Percentiles rank a stretch among this genome's conserved stretches.
phyloP scores from a whole-genome alignment of 2,888 invertebrate genomes.

The Lithophane socia region DNA sequence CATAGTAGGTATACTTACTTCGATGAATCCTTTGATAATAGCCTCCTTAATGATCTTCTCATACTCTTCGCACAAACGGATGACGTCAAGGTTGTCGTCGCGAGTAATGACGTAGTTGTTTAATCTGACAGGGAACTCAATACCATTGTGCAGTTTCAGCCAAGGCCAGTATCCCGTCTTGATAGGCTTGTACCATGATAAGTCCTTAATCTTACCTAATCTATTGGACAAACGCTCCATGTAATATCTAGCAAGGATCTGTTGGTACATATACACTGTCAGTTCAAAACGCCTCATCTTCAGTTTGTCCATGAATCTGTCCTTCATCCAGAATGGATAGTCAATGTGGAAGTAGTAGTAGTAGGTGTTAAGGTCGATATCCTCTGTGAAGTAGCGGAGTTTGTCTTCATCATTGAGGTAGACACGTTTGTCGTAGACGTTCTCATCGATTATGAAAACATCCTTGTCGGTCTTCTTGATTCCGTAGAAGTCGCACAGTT shows the following conservation, averaged over 20 bases:
- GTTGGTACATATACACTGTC: conserved; percentile 91
- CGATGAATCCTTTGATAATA: conserved; percentile 89
- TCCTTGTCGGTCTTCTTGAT: conserved; percentile 87
- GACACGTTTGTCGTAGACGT: conserved; percentile 91
- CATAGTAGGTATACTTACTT: conserved; percentile 72
- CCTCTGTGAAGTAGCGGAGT: conserved; percentile 92
- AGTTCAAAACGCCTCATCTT: conserved; percentile 88
- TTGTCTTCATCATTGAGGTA: conserved; percentile 89
- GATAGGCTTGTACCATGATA: conserved; percentile 86
- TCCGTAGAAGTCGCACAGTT: conserved; percentile 89
- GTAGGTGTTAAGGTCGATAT: conserved; percentile 91
- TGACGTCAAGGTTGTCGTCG: conserved; percentile 75
- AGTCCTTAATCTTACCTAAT: conserved; percentile 83
- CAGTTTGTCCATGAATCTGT: conserved; percentile 80
- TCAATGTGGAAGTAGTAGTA: conserved; percentile 91
- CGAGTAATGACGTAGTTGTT: conserved; percentile 82
- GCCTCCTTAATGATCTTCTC: conserved; percentile 91
- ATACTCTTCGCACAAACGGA: conserved; percentile 80
- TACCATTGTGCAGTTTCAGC: conserved; percentile 89
- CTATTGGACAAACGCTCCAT: conserved; percentile 89
- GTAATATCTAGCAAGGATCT: conserved; percentile 91
- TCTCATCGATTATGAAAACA: conserved; percentile 91
- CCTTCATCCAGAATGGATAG: conserved; percentile 92
- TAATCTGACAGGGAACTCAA: conserved; percentile 88
- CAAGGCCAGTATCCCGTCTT: conserved; percentile 90